Evolutionary conservation across 2,797 vertebrate genomes (phyloP), one percentile per base, ranked within the genome.

Genomic region (Premnoplex brunnescens): DNA sequence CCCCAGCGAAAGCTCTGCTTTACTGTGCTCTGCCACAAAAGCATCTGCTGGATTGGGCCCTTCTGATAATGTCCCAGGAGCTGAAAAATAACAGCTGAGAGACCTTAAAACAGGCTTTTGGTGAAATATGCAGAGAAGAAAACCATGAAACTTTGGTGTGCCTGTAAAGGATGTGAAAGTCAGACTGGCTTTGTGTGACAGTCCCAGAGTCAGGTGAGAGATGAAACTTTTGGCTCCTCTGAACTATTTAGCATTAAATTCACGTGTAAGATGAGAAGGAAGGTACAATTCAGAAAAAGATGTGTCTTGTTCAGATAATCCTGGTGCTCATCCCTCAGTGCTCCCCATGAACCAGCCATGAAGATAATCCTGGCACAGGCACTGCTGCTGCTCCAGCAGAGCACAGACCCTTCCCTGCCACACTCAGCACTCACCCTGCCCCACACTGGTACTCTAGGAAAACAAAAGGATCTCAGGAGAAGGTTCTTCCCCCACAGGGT

Each of bases 301-400:
- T 30, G 18, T 22, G 39, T 60, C 5, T 1, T 2, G 34, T 52
- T 68, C 4, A 4, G 32, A 28, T 34, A 68, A 56, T 21, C 77
- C 44, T 37, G 0, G 1, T 21, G 6, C 79, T 74, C 34, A 37
- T 10, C 52, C 51, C 51, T 60, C 4, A 0, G 14, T 9, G 41
- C 52, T 73, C 32, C 54, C 24, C 9, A 11, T 8, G 75, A 76
- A 17, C 5, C 52, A 64, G 41, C 15, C 46, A 36, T 7, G 30
- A 41, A 39, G 71, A 34, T 7, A 62, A 48, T 64, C 48, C 64
- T 49, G 30, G 5, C 64, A 14, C 68, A 79, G 71, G 8, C 58
- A 26, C 1, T 19, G 37, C 49, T 21, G 1, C 0, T 19, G 37
- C 49, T 23, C 2, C 55, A 56, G 68, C 39, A 51, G 34, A 73